Evolutionary conservation across 2,113 vertebrate genomes (phyloP), one percentile per base, ranked within the genome.

Genomic region (Picathartes gymnocephalus): DNA sequence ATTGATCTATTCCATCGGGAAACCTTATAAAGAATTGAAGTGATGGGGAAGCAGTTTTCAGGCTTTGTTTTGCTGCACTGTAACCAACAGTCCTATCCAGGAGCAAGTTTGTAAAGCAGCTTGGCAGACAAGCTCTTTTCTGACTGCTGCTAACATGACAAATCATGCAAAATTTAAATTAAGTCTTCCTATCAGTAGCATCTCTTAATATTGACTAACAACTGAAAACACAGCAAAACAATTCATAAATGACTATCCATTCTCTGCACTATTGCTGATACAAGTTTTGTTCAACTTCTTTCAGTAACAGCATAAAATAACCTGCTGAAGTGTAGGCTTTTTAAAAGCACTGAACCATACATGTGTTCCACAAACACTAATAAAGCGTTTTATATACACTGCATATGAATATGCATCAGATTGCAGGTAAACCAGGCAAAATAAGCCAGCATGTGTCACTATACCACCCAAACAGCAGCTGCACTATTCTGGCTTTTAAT

Each of bases 11-110:
- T 61, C 65, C 66, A 35, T 20, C 61, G 90, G 88, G 33, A 95
- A 83, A 76, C 64, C 37, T 79, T 61, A 74, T 37, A 72, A 91
- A 94, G 91, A 93, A 93, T 89, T 74, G 74, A 92, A 93, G 35
- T 92, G 88, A 93, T 91, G 33, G 69, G 50, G 40, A 95, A 93
- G 89, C 77, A 93, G 65, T 93, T 96, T 94, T 85, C 33, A 71
- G 65, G 71, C 57, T 81, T 92, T 93, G 73, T 81, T 96, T 92
- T 76, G 53, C 66, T 57, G 57, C 25, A 19, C 47, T 79, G 40
- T 54, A 61, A 82, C 66, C 25, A 85, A 56, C 47, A 89, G 44
- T 39, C 35, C 86, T 66, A 74, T 16, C 45, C 53, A 77, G 56
- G n/a, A 79, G 39, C 44, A n/a, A 35, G 53, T 57, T 57, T 87